These are phyloP conservation scores for Microtus montanus DNA, from an alignment of 2,113 vertebrate species.

Conservation along the genomic window DNA sequence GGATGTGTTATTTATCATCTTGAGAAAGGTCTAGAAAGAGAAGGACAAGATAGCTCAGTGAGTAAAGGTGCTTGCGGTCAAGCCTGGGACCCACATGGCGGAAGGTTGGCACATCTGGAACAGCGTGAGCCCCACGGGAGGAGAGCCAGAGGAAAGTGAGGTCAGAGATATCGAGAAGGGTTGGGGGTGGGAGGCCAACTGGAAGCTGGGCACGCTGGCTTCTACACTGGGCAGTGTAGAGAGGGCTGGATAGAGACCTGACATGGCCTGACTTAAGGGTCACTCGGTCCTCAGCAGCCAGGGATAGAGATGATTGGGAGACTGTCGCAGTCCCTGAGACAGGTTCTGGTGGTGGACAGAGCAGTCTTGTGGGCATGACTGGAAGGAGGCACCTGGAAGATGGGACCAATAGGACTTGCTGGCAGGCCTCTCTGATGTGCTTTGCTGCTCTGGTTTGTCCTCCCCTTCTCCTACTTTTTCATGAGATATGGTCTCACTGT, in stretches of 20 bases:
- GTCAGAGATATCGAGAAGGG: background rate
- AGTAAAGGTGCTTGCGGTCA: background rate
- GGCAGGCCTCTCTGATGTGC: background rate
- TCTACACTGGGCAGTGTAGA: background rate
- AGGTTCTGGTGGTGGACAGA: background rate
- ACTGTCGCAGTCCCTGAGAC: background rate
- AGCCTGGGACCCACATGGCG: background rate
- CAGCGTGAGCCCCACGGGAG: background rate
- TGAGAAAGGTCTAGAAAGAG: background rate
- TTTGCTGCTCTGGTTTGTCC: background rate
- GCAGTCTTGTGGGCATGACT: no score
- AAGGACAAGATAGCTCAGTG: background rate
- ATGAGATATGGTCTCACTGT: background rate
- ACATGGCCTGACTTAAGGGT: background rate
- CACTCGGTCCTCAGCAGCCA: background rate
- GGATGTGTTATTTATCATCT: background rate
- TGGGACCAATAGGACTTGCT: background rate
- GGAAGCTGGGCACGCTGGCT: background rate
- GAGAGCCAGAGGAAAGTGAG: background rate
- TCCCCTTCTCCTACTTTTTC: no score
- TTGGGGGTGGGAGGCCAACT: rapidly evolving
- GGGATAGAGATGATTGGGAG: background rate
- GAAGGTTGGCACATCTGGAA: background rate
- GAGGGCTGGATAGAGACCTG: background rate
- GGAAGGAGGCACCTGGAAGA: background rate